Conservation (phyloP, 2,888 invertebrate genomes). For the Coelopa pilipes region DNA sequence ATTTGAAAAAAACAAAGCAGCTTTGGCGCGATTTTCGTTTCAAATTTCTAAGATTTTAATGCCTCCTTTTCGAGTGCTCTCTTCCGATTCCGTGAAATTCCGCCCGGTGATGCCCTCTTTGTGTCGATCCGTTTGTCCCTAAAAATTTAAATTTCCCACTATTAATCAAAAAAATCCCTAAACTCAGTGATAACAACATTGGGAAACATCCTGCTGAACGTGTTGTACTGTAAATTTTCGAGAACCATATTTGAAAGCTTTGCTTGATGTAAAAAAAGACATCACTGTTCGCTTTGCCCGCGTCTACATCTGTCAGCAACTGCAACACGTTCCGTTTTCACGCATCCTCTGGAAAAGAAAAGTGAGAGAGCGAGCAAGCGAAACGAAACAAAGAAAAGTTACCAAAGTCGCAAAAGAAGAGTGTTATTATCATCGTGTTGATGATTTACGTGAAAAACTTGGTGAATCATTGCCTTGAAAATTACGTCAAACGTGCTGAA, state of each 20-base stretch:
- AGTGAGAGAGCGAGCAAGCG: neutral
- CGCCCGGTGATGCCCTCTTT: neutral
- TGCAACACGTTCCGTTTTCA: constrained; percentile 12
- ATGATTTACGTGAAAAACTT: neutral
- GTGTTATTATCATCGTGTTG: neutral
- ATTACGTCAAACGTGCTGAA: constrained; percentile 17
- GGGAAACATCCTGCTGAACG: too few relatives aligned
- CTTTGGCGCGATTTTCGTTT: constrained; percentile 11
- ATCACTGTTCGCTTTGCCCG: neutral
- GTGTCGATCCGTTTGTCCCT: neutral
- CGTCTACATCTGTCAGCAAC: neutral
- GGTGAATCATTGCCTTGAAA: neutral
- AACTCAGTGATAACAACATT: too few relatives aligned
- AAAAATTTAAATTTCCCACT: neutral
- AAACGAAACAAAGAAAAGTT: constrained; percentile 23
- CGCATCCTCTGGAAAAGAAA: neutral
- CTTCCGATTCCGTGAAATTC: neutral
- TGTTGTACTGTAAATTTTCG: too few relatives aligned
- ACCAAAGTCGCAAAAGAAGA: neutral
- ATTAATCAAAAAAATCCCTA: too few relatives aligned
- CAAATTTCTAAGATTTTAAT: neutral
- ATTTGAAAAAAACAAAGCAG: neutral
- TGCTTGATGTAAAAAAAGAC: neutral
- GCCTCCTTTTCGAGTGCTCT: neutral
- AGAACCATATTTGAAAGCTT: neutral